These are phyloP conservation scores for Acanthacorydalis orientalis DNA, from an alignment of 2,888 invertebrate species.

Conservation along the genomic window DNA sequence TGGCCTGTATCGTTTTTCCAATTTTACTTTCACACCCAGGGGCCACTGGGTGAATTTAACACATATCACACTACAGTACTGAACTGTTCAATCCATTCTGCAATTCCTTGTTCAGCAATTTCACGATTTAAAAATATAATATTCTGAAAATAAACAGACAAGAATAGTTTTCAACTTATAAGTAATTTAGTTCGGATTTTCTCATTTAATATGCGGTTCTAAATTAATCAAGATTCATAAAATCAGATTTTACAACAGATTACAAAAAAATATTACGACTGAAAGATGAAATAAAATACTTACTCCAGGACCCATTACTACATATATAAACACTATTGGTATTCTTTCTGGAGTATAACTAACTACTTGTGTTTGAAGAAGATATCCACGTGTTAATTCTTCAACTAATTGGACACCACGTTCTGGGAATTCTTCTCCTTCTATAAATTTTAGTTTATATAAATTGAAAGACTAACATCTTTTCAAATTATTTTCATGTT, in stretches of 20 bases:
- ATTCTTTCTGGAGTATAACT: constrained; percentile 64
- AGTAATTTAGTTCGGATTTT: not conserved
- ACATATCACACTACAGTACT: not conserved
- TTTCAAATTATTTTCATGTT: not conserved
- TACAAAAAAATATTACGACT: constrained; percentile 7
- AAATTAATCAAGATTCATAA: not conserved
- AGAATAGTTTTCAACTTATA: constrained; percentile 8
- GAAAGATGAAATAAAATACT: constrained; percentile 16
- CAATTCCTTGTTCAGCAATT: constrained; percentile 67
- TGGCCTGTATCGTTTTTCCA: no score
- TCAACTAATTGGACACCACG: constrained; percentile 65
- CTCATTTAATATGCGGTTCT: not conserved
- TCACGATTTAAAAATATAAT: constrained; percentile 75
- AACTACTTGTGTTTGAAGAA: constrained; percentile 77
- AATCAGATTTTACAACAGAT: not conserved
- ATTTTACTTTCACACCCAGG: no score
- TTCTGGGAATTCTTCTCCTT: constrained; percentile 45
- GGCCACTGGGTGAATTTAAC: no score
- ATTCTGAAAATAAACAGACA: constrained; percentile 45
- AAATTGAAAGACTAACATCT: not conserved
- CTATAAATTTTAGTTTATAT: constrained; percentile 5
- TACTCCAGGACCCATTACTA: constrained; percentile 55
- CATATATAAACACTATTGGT: constrained; percentile 71
- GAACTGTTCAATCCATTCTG: constrained; percentile 43
- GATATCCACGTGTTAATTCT: constrained; percentile 62